Conservation (phyloP, 2,113 vertebrate genomes). For the Haemorhous mexicanus region DNA sequence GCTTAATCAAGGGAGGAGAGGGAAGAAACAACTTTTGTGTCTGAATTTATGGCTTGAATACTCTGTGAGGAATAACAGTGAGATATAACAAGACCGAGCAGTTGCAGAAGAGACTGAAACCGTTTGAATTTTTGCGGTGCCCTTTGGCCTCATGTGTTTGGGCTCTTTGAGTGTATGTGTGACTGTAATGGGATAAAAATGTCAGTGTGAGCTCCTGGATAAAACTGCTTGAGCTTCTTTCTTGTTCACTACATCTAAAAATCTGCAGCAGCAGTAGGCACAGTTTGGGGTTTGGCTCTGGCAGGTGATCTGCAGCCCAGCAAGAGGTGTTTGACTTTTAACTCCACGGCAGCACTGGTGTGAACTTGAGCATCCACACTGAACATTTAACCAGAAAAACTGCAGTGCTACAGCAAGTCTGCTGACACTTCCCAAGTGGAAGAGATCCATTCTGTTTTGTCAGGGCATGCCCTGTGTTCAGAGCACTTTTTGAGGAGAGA, state of each 20-base stretch:
- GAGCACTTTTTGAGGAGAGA: neutral
- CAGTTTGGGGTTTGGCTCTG: neutral
- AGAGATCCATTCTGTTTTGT: neutral
- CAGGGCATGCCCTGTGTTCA: neutral
- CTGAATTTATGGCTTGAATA: neutral
- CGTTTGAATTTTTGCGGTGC: conserved; percentile 42
- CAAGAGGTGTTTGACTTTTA: neutral
- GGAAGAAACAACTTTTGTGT: neutral
- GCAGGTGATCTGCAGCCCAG: neutral
- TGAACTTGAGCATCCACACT: neutral
- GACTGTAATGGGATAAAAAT: conserved; percentile 41
- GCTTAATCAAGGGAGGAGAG: neutral
- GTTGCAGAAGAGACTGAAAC: conserved; percentile 3
- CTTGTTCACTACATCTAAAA: neutral
- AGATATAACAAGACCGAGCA: neutral
- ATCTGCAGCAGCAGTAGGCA: neutral
- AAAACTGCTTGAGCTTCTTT: neutral
- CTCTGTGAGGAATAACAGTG: neutral
- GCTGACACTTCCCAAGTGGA: neutral
- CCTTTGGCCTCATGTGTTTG: conserved; percentile 44
- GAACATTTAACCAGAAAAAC: neutral
- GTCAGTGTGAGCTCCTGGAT: conserved; percentile 22
- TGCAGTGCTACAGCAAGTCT: neutral
- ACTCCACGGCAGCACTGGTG: fast-evolving
- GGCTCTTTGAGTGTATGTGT: conserved; percentile 13